phyloP scores from a whole-genome alignment of 2,888 invertebrate genomes.

The Sarcophaga variegata region DNA sequence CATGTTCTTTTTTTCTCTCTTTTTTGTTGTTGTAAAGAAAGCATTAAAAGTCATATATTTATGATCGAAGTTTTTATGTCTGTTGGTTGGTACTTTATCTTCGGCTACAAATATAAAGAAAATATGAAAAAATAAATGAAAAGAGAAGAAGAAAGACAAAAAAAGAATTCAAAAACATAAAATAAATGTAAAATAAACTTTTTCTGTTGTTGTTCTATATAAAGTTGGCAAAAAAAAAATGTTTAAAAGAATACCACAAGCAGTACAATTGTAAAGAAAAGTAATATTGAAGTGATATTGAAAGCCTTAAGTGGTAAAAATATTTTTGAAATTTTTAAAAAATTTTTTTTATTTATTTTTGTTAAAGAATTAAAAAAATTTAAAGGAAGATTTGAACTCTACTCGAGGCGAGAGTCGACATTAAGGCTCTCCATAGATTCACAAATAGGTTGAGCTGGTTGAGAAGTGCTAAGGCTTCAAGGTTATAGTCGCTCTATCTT shows the following conservation, averaged over 20 bases:
- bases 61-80: conserved; percentile 64
- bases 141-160: background rate
- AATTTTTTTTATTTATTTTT: too few species aligned
- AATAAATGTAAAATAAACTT: conserved; percentile 45
- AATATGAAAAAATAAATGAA: background rate
- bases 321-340: too few species aligned
- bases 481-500: too few species aligned
- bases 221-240: conserved; percentile 24
- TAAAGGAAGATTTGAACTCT: too few species aligned
- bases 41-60: conserved; percentile 59
- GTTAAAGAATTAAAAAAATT: too few species aligned
- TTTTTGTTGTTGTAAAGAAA: conserved; percentile 26
- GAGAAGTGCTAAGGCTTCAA: too few species aligned
- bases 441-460: too few species aligned
- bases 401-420: too few species aligned
- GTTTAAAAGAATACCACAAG: background rate
- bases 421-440: too few species aligned
- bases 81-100: conserved; percentile 12
- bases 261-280: background rate
- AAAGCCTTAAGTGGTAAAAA: background rate
- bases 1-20: conserved; percentile 4
- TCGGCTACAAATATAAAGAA: background rate
- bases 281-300: background rate
- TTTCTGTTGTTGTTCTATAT: conserved; percentile 45
- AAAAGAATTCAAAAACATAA: background rate